Base-by-base conservation (phyloP, 2,888 invertebrate species). In the Saturnia pavonia region DNA sequence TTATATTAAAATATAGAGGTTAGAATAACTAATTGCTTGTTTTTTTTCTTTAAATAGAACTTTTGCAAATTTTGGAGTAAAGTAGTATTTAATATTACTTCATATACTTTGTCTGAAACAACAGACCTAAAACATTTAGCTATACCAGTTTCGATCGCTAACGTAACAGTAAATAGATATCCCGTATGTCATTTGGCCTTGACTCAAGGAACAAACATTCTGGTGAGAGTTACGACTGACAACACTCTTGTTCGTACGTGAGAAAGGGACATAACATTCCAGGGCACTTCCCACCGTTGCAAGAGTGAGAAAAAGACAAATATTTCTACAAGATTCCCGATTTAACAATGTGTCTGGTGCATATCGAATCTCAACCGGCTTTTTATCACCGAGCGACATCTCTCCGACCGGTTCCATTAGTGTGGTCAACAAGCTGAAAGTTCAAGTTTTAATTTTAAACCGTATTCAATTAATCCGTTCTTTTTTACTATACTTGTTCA, bases 391-490 rank as follows among this genome's bases (percentile, higher is more conserved):
- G 65, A 40, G 27, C 3, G 25, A 40, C 65, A 65, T 65, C 40
- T 65, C 40, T 9, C 19, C 19, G 11, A 65, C 65, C 19, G 65
- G 65, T 65, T 40, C 65, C 40, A n/a, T 19, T 14, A n/a, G 19
- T n/a, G 19, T 40, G 34, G 19, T 65, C 19, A 65, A n/a, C 40
- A 65, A 27, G 57, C 25, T 27, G 57, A 60, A 16, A 14, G 65
- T 65, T 40, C 65, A 19, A 65, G 40, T 65, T 60, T 60, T 65
- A 34, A 65, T 65, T 34, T 65, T 7, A 40, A 40, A n/a, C n/a
- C 40, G 65, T 65, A 65, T 40, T 65, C 8, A 65, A 65, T 65
- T 65, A 65, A 40, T 65, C 65, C 65, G 40, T 65, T 9, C 65
- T 8, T n/a, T 34, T 19, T 65, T n/a, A 40, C 65, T 2, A 40